Percentiles rank a stretch among this genome's conserved stretches.
phyloP scores from a whole-genome alignment of 2,113 vertebrate species.

The Nymphicus hollandicus region DNA sequence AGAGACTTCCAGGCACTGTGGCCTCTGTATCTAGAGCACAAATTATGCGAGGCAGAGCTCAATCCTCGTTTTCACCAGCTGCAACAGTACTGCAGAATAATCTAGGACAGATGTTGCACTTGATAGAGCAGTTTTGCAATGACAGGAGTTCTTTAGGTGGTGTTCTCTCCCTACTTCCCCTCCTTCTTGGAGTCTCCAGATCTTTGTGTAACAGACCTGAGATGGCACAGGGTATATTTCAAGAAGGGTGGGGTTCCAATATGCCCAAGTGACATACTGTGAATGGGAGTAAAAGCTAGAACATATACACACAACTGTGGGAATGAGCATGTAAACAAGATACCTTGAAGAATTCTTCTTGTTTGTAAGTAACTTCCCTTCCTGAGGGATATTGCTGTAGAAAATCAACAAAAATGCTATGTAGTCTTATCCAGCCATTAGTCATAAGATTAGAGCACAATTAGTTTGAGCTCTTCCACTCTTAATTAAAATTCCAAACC shows the following conservation, averaged over 20 bases:
- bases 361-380: neutral
- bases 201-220: neutral
- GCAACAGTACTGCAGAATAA: neutral
- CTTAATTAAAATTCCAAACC: neutral
- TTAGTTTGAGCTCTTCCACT: rapidly evolving
- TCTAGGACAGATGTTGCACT: neutral
- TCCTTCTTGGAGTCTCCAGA: neutral
- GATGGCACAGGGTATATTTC: neutral
- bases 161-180: neutral
- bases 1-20: neutral
- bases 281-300: neutral
- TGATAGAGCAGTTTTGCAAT: neutral
- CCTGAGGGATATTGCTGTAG: neutral
- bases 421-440: neutral
- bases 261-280: neutral
- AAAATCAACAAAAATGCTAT: neutral
- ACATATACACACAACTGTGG: neutral
- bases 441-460: neutral
- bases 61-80: neutral
- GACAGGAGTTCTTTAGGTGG: neutral
- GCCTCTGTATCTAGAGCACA: neutral
- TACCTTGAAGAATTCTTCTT: neutral
- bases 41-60: neutral
- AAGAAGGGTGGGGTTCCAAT: neutral
- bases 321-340: neutral